A percentile compares a stretch with the other conserved stretches of the same genome.
phyloP scores from a whole-genome alignment of 2,888 invertebrate species.

The Chrysopilus asiliformis region DNA sequence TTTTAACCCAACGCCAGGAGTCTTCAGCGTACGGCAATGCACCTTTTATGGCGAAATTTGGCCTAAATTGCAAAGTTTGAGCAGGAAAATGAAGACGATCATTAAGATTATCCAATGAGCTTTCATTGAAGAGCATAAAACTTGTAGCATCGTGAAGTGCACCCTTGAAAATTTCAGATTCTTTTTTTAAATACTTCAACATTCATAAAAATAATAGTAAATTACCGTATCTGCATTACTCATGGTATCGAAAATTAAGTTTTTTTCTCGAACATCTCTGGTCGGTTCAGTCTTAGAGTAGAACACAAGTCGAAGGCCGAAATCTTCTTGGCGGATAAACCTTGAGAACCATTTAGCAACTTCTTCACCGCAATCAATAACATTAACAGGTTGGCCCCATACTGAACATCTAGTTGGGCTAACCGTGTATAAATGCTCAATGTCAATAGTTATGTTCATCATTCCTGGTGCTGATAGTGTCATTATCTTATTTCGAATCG shows the following conservation, averaged over 20 bases:
- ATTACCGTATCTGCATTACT: constrained; percentile 12
- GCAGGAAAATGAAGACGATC: constrained; percentile 40
- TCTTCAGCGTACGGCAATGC: constrained; percentile 48
- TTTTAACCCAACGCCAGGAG: constrained; percentile 51
- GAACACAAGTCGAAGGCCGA: constrained; percentile 42
- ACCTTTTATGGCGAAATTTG: constrained; percentile 51
- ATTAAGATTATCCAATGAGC: constrained; percentile 51
- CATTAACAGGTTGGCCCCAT: constrained; percentile 44
- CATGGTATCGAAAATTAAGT: constrained; percentile 23
- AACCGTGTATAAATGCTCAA: constrained; percentile 28
- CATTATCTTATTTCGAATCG: constrained; percentile 38
- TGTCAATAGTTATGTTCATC: constrained; percentile 41
- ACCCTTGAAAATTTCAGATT: constrained; percentile 34
- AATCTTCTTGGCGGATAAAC: constrained; percentile 38
- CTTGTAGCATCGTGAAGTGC: constrained; percentile 50
- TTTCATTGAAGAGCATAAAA: constrained; percentile 48
- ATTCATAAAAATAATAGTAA: not conserved
- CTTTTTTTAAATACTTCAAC: too few relatives aligned
- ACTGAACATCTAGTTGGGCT: constrained; percentile 37
- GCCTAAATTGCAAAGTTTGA: constrained; percentile 44
- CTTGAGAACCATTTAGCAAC: constrained; percentile 56
- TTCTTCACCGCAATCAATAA: constrained; percentile 58
- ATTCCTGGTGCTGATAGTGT: constrained; percentile 41
- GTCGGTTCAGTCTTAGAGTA: constrained; percentile 37
- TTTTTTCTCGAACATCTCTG: constrained; percentile 26